Percentiles rank a stretch among this genome's conserved stretches.
These are phyloP conservation scores for Tachystola acroxantha DNA, from an alignment of 2,888 invertebrate genomes.

Conservation along the genomic window DNA sequence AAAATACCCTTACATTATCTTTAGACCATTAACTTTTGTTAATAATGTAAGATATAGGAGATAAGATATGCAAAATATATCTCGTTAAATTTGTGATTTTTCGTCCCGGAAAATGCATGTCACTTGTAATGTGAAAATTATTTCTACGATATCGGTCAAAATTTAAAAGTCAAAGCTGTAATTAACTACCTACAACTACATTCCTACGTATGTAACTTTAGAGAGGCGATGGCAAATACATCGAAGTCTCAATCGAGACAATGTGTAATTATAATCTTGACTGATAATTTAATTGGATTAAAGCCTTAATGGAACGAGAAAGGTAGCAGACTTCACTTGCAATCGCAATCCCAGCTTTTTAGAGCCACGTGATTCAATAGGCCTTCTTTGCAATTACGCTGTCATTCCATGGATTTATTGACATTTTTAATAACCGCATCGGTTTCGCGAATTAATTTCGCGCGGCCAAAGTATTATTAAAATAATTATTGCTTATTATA, in stretches of 20 bases:
- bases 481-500: conserved; percentile 24
- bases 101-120: too few species aligned
- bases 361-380: conserved; percentile 36
- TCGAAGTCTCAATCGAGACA: conserved; percentile 41
- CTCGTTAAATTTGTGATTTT: too few species aligned
- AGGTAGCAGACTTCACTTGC: conserved; percentile 26
- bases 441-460: conserved; percentile 41
- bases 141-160: too few species aligned
- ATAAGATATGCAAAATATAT: too few species aligned
- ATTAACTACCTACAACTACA: too few species aligned
- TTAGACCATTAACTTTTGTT: too few species aligned
- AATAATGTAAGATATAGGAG: too few species aligned
- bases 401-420: conserved; percentile 55
- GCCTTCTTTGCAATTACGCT: conserved; percentile 48
- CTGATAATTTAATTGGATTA: conserved; percentile 55
- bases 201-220: too few species aligned
- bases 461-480: conserved; percentile 27
- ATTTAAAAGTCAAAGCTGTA: too few species aligned
- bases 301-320: conserved; percentile 49
- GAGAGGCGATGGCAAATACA: conserved; percentile 21
- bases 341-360: conserved; percentile 35
- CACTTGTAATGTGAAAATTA: too few species aligned
- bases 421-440: conserved; percentile 53
- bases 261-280: conserved; percentile 41
- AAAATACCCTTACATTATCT: too few species aligned